These are phyloP conservation scores for Echinops telfairi DNA, from an alignment of 2,113 vertebrate species.

Conservation along the genomic window DNA sequence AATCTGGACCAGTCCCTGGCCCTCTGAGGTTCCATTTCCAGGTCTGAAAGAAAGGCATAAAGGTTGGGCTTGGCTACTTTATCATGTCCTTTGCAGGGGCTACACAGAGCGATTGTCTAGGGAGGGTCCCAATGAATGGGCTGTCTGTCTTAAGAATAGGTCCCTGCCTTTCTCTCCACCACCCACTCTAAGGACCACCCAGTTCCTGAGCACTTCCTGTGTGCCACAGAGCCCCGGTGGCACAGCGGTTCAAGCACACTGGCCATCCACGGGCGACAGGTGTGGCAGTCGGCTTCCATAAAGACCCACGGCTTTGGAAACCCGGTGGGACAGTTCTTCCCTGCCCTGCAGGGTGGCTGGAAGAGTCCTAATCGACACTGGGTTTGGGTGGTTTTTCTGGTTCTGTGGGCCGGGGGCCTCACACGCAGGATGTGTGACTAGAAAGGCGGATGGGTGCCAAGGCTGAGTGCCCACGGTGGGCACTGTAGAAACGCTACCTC, in stretches of 20 bases:
- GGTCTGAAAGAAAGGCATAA: slow-evolving; percentile 11
- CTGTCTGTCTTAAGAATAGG: background rate
- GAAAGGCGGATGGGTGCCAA: background rate
- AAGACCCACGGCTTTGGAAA: background rate
- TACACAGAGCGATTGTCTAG: slow-evolving; percentile 35
- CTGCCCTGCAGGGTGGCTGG: background rate
- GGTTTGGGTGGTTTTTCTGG: background rate
- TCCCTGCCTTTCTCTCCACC: background rate
- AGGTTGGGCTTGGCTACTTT: slow-evolving; percentile 26
- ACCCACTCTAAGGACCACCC: background rate
- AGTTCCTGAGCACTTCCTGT: background rate
- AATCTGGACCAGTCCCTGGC: slow-evolving; percentile 29
- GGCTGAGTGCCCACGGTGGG: background rate
- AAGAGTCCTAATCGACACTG: background rate
- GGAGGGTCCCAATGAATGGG: background rate
- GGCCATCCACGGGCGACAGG: background rate
- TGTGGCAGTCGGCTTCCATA: background rate
- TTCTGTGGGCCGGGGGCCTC: background rate
- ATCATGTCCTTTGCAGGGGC: background rate
- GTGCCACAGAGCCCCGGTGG: background rate
- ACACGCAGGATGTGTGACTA: background rate
- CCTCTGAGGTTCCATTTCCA: slow-evolving; percentile 3
- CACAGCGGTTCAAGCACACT: background rate
- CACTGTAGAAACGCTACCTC: background rate
- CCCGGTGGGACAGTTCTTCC: background rate